A percentile compares a stretch with the other conserved stretches of the same genome.
phyloP scores from a whole-genome alignment of 2,888 invertebrate genomes.

The Pasiphila rectangulata region DNA sequence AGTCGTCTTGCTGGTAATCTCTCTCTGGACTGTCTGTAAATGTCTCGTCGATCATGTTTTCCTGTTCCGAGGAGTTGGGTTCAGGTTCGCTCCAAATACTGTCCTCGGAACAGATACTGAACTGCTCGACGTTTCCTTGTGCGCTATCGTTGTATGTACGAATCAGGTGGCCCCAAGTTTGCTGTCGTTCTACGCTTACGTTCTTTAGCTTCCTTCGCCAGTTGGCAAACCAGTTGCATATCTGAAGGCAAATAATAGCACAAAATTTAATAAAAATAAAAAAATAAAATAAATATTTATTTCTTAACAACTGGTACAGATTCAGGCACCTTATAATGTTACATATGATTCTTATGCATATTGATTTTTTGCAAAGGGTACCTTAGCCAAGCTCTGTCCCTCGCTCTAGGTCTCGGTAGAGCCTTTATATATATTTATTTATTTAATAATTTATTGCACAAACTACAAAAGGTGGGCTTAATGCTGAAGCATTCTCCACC shows the following conservation, averaged over 20 bases:
- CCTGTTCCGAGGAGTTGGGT: constrained; percentile 49
- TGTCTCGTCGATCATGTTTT: constrained; percentile 47
- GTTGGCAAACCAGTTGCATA: constrained; percentile 92
- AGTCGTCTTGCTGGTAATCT: constrained; percentile 55
- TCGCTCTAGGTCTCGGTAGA: too few species aligned
- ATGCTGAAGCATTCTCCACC: too few species aligned
- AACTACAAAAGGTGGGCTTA: too few species aligned
- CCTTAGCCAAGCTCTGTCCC: too few species aligned
- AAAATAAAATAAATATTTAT: too few species aligned
- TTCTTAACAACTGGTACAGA: too few species aligned
- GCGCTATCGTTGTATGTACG: constrained; percentile 87
- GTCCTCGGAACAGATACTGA: constrained; percentile 88
- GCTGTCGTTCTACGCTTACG: constrained; percentile 84
- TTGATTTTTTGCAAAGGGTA: too few species aligned
- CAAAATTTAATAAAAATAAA: too few species aligned
- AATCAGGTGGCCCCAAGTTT: constrained; percentile 87
- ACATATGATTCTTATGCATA: too few species aligned
- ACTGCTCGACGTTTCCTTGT: constrained; percentile 89
- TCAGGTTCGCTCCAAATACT: constrained; percentile 89
- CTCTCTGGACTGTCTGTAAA: constrained; percentile 53
- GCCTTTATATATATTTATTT: too few species aligned
- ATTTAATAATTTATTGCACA: too few species aligned
- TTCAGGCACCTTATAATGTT: too few species aligned
- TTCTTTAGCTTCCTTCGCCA: constrained; percentile 90
- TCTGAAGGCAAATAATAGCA: constrained; percentile 79